Base-by-base conservation (phyloP, 2,888 invertebrate species). In the Creontiades dilutus region DNA sequence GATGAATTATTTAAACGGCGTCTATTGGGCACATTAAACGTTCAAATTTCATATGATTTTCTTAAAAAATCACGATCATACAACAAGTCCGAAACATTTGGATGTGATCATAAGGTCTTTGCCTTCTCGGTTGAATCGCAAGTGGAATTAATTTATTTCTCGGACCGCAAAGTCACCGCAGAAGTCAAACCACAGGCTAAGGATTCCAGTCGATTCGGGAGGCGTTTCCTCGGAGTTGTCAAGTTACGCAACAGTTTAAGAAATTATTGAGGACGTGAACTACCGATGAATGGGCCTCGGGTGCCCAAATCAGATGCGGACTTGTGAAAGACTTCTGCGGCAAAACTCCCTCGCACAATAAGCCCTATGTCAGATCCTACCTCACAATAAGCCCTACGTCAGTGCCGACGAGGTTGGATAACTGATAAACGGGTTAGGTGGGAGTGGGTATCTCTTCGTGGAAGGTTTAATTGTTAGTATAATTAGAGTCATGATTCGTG, bases 241-340 rank as follows among this genome's bases (percentile, higher is more conserved):
- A 16, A 57, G 57, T 76, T 76, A 28, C 27, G 76, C 76, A 76
- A 76, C 76, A 14, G 76, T 76, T 76, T 37, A 12, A 57, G 57
- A 76, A 76, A 27, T 76, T 23, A 37, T 37, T 37, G 76, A 76
- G 76, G 76, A 27, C 76, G 76, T 76, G 76, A 76, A 28, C 0
- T 76, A 27, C 76, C 76, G 27, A 76, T 76, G 76, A 76, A 76
- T 76, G 76, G 76, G 13, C 37, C 5, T 19, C 5, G 37, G 76
- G 9, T 37, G 76, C 57, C n/a, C 57, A 5, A 57, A n/a, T 28
- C 27, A 19, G 27, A 37, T 76, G 76, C 27, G 0, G 37, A 76
- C 76, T 76, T 76, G 76, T 76, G 76, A 76, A 76, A 76, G 76
- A 76, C 76, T 23, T 76, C 27, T 76, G 76, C 27, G 76, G 28